A percentile compares a stretch with the other conserved stretches of the same genome.
Evolutionary conservation across 2,113 vertebrate genomes (phyloP).

Genomic region (Urocynchramus pylzowi): DNA sequence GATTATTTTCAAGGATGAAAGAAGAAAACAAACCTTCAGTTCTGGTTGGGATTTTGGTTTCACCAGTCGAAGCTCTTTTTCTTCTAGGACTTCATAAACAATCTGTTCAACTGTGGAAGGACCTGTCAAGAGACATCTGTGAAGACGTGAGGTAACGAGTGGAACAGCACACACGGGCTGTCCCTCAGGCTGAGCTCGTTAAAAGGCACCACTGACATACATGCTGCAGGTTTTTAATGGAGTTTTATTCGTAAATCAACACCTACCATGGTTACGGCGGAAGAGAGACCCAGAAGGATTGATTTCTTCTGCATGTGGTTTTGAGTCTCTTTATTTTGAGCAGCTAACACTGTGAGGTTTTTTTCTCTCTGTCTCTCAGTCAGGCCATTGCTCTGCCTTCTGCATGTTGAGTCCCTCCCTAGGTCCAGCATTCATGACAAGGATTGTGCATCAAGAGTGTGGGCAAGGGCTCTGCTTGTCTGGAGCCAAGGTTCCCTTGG

Average conservation of each 20-base stretch:
- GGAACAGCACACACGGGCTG: neutral
- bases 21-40: neutral
- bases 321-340: neutral
- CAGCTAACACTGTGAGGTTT: neutral
- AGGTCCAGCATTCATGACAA: neutral
- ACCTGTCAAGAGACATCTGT: neutral
- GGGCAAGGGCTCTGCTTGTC: neutral
- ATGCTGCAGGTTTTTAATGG: neutral
- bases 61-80: neutral
- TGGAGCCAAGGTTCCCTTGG: neutral
- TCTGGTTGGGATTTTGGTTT: neutral
- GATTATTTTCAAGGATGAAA: neutral
- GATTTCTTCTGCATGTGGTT: neutral
- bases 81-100: neutral
- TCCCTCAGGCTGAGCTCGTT: neutral
- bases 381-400: neutral
- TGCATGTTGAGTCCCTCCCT: rapidly evolving
- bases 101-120: neutral
- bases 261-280: rapidly evolving
- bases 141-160: neutral
- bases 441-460: neutral
- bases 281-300: neutral
- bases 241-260: neutral
- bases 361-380: neutral
- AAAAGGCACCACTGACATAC: neutral